Conservation (phyloP, 2,888 invertebrate species). For the Patella pellucida region DNA sequence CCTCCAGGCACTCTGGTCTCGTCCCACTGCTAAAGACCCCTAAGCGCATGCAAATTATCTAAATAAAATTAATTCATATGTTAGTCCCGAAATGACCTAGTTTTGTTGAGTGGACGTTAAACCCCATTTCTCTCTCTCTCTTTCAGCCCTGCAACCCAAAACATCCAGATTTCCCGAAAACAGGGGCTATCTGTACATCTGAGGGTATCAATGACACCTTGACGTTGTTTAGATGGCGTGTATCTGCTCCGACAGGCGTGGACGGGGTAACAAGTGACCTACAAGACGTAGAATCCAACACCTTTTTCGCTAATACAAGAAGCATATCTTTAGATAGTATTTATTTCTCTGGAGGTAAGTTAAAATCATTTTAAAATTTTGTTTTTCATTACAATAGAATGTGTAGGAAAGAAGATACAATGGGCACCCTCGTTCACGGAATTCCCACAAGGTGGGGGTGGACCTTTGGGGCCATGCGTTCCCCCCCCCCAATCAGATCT, state of each 20-base stretch:
- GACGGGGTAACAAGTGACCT: slow-evolving; percentile 62
- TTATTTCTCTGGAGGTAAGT: slow-evolving; percentile 67
- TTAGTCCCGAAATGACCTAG: no score
- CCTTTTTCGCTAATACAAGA: slow-evolving; percentile 67
- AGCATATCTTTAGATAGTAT: slow-evolving; percentile 68
- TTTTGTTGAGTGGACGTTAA: no score
- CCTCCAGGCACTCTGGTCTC: no score
- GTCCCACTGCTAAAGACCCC: no score
- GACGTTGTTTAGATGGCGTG: slow-evolving; percentile 68
- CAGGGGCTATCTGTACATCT: slow-evolving; percentile 57
- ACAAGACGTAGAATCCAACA: slow-evolving; percentile 63
- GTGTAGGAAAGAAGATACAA: background rate
- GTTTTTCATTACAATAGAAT: background rate
- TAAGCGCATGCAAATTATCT: no score
- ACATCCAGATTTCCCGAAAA: slow-evolving; percentile 65
- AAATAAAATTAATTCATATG: no score
- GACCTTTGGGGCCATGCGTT: no score
- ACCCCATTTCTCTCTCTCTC: no score
- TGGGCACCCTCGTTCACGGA: no score
- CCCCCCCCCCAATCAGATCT: no score
- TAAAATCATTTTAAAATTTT: background rate
- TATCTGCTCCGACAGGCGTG: slow-evolving; percentile 62
- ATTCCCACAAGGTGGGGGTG: no score
- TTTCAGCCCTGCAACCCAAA: slow-evolving; percentile 68
- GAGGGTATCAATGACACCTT: slow-evolving; percentile 67